Conservation (phyloP, 2,113 vertebrate species). For the Ranitomeya imitator region DNA sequence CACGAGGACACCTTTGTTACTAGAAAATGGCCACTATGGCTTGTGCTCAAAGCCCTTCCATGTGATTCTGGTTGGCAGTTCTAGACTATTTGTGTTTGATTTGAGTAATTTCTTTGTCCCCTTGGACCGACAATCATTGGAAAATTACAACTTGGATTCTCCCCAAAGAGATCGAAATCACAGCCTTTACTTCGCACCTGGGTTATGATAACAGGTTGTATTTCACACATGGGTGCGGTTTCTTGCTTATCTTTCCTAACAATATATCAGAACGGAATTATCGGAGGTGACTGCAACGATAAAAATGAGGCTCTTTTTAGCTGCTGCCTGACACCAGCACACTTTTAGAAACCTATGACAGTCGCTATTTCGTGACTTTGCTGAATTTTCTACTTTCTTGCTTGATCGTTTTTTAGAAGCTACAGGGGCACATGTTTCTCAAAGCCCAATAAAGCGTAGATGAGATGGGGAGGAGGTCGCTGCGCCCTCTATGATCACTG, state of each 20-base stretch:
- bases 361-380: too few species aligned
- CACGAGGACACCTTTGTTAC: too few species aligned
- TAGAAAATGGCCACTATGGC: too few species aligned
- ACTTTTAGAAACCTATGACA: too few species aligned
- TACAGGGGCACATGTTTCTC: too few species aligned
- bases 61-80: not conserved
- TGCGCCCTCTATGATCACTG: too few species aligned
- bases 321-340: not conserved
- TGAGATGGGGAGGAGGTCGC: too few species aligned
- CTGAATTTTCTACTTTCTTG: too few species aligned
- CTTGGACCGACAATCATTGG: not conserved
- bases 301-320: not conserved
- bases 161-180: not conserved
- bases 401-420: too few species aligned
- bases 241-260: not conserved
- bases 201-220: not conserved
- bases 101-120: not conserved
- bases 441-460: too few species aligned
- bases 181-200: not conserved
- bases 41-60: not conserved
- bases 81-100: not conserved
- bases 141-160: not conserved
- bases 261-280: not conserved
- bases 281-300: not conserved
- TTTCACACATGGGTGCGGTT: not conserved